Evolutionary conservation across 2,797 vertebrate genomes (phyloP).

Genomic region (Columba guinea): DNA sequence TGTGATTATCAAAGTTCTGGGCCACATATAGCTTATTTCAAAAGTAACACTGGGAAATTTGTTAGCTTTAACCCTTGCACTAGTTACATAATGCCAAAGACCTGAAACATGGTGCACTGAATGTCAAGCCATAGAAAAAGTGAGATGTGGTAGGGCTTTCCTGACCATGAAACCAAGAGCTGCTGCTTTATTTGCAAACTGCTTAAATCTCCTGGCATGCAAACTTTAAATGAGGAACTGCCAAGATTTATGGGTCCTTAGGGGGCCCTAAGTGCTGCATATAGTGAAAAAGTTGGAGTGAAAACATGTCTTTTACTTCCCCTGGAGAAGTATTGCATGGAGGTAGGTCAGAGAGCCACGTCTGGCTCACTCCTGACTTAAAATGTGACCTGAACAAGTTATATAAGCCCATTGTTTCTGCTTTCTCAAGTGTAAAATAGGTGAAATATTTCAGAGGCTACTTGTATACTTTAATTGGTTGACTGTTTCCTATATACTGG

Average conservation of each 20-base stretch:
- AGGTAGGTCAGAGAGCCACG: background rate
- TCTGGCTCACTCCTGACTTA: constrained; percentile 32
- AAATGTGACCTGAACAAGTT: constrained; percentile 1
- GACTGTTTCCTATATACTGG: background rate
- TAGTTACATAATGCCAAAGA: background rate
- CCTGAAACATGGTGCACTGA: background rate
- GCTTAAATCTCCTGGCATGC: background rate
- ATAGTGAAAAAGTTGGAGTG: constrained; percentile 9
- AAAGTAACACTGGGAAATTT: background rate
- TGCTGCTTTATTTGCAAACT: background rate
- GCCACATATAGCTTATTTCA: background rate
- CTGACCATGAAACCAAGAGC: background rate
- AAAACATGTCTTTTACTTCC: constrained; percentile 20
- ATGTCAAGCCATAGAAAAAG: background rate
- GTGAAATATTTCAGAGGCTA: constrained; percentile 18
- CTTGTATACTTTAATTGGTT: constrained; percentile 5
- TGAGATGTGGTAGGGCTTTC: background rate
- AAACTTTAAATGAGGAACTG: background rate
- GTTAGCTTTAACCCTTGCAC: background rate
- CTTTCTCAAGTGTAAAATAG: constrained; percentile 50
- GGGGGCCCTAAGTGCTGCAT: background rate
- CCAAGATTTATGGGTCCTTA: constrained; percentile 29
- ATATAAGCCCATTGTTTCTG: constrained; percentile 47
- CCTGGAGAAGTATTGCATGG: background rate
- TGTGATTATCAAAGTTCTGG: background rate